Percentiles rank a stretch among this genome's conserved stretches.
phyloP scores from a whole-genome alignment of 1,140 invertebrate genomes.

The Ceratina calcarata region DNA sequence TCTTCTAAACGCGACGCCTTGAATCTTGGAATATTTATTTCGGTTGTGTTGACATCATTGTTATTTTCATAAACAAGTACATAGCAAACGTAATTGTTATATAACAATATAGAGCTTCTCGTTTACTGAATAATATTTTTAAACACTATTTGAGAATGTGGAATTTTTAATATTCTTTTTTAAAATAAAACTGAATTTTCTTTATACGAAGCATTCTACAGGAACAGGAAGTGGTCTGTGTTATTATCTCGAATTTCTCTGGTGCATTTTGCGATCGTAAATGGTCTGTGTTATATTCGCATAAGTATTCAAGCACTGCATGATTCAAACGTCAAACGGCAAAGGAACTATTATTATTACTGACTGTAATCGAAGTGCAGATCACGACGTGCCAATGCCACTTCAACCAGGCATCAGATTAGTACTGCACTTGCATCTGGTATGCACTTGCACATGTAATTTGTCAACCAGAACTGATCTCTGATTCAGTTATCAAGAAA shows the following conservation, averaged over 20 bases:
- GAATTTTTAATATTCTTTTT: too few relatives aligned
- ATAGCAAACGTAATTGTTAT: neutral
- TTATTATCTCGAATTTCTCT: neutral
- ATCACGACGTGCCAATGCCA: neutral
- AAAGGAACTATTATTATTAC: slow-evolving; percentile 15
- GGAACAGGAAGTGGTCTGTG: too few relatives aligned
- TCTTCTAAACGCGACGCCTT: neutral
- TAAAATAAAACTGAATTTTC: too few relatives aligned
- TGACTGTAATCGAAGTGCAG: neutral
- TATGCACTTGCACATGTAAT: too few relatives aligned
- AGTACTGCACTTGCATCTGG: too few relatives aligned
- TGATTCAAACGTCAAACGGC: neutral
- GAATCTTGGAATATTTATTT: slow-evolving; percentile 8
- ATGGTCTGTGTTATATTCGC: neutral
- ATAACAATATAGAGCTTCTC: neutral
- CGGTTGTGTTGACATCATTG: slow-evolving; percentile 17
- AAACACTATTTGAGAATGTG: too few relatives aligned
- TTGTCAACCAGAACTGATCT: too few relatives aligned
- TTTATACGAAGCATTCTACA: too few relatives aligned
- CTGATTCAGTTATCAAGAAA: too few relatives aligned
- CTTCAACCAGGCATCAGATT: neutral
- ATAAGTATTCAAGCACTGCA: neutral
- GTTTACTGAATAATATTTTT: too few relatives aligned
- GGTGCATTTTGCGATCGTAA: neutral
- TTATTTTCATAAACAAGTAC: slow-evolving; percentile 29